Evolutionary conservation across 2,888 invertebrate species (phyloP).

Genomic region (Himalopsyche anomala): DNA sequence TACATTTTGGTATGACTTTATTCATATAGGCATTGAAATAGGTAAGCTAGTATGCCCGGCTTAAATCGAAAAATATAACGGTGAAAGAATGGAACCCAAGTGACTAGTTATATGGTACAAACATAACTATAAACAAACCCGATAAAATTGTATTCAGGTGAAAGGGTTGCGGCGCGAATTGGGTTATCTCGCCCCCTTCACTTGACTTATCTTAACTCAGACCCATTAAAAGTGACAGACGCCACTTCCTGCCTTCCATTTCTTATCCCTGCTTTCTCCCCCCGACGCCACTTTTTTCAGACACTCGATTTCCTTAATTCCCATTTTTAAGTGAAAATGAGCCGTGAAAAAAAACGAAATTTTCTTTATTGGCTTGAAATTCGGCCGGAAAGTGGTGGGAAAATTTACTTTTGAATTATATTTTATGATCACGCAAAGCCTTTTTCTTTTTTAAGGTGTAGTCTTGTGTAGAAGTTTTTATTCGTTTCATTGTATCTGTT

Average conservation of each 20-base stretch:
- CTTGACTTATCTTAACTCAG: slow-evolving; percentile 63
- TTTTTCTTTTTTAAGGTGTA: not conserved
- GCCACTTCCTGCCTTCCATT: slow-evolving; percentile 53
- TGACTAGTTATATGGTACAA: not conserved
- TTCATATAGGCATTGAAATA: no score
- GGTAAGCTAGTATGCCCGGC: no score
- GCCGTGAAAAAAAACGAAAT: slow-evolving; percentile 23
- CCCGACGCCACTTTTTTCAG: slow-evolving; percentile 49
- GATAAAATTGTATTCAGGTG: slow-evolving; percentile 59
- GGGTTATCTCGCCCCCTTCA: slow-evolving; percentile 60
- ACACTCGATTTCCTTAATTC: slow-evolving; percentile 41
- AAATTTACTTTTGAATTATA: slow-evolving; percentile 5
- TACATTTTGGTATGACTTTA: no score
- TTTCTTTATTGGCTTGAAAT: slow-evolving; percentile 1
- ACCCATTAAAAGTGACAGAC: slow-evolving; percentile 63
- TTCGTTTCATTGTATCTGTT: no score
- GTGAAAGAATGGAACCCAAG: not conserved
- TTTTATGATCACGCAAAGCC: not conserved
- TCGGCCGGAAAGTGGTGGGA: not conserved
- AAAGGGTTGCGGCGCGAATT: slow-evolving; percentile 55
- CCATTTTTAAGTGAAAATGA: slow-evolving; percentile 28
- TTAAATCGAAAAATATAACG: no score
- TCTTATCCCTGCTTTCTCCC: slow-evolving; percentile 52
- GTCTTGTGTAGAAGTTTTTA: no score
- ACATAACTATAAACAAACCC: slow-evolving; percentile 56